Percentiles rank a stretch among this genome's conserved stretches.
phyloP scores from a whole-genome alignment of 2,888 invertebrate species.

The Ophion costatus region DNA sequence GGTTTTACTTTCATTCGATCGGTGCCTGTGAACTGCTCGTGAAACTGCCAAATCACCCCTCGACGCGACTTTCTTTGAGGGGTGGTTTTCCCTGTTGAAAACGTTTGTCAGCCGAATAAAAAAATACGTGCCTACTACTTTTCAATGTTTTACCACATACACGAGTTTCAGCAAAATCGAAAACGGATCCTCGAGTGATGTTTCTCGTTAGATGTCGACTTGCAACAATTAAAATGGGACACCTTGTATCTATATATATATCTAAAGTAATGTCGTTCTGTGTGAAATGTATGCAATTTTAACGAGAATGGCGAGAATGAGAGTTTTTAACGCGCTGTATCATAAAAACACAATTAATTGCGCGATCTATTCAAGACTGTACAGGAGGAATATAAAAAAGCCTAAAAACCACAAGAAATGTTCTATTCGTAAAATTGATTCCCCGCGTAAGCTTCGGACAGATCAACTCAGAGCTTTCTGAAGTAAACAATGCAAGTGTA shows the following conservation, averaged over 20 bases:
- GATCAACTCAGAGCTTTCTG: neutral
- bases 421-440: neutral
- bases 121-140: too few species aligned
- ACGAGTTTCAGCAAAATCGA: too few species aligned
- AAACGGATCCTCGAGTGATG: too few species aligned
- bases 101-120: too few species aligned
- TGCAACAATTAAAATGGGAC: neutral
- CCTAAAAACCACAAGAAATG: neutral
- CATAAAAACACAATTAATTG: constrained; percentile 21
- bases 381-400: neutral
- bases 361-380: constrained; percentile 16
- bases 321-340: constrained; percentile 46
- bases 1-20: too few species aligned
- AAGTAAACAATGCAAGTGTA: neutral
- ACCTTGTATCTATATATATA: neutral
- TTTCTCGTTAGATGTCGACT: neutral
- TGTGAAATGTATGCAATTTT: constrained; percentile 50
- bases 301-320: constrained; percentile 55
- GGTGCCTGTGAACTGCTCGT: too few species aligned
- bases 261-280: constrained; percentile 33
- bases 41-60: too few species aligned
- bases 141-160: too few species aligned
- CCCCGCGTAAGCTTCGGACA: neutral
- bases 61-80: too few species aligned
- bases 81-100: too few species aligned